Conservation (phyloP, 23 tunicate species). For the Ascidia mentula region DNA sequence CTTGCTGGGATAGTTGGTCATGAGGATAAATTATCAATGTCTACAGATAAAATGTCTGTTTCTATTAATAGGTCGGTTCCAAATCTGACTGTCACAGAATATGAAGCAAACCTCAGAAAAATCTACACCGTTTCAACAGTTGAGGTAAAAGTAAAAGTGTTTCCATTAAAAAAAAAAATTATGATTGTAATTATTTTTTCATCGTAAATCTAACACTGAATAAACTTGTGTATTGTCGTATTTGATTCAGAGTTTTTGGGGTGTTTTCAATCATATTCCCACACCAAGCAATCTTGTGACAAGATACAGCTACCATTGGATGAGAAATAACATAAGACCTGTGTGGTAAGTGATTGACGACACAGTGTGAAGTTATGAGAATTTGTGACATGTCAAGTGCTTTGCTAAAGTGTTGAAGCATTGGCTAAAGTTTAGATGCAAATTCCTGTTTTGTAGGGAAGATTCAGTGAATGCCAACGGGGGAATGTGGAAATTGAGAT, state of each 20-base stretch:
- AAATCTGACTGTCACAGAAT: slow-evolving; percentile 74
- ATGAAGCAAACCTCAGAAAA: slow-evolving; percentile 87
- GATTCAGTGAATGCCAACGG: slow-evolving; percentile 85
- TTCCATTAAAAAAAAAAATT: background rate
- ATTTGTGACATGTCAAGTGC: too few relatives aligned
- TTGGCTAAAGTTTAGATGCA: background rate
- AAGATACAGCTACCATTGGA: slow-evolving; percentile 83
- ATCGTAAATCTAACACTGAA: too few relatives aligned
- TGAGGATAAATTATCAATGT: too few relatives aligned
- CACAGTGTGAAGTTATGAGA: background rate
- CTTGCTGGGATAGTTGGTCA: too few relatives aligned
- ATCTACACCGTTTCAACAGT: slow-evolving; percentile 90
- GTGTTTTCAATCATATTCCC: slow-evolving; percentile 86
- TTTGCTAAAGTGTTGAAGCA: background rate
- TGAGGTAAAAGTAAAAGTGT: slow-evolving; percentile 44
- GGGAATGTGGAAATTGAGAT: slow-evolving; percentile 94
- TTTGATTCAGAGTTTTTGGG: slow-evolving; percentile 88
- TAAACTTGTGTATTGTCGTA: too few relatives aligned
- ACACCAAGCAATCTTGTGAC: slow-evolving; percentile 62
- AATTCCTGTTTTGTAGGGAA: slow-evolving; percentile 46
- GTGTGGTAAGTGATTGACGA: slow-evolving; percentile 61
- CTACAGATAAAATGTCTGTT: too few relatives aligned
- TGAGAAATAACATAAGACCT: slow-evolving; percentile 78
- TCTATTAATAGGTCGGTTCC: slow-evolving; percentile 82
- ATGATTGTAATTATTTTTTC: background rate